Evolutionary conservation across 2,797 vertebrate genomes (phyloP), one percentile per base, ranked within the genome.

Genomic region (Pristis pectinata): DNA sequence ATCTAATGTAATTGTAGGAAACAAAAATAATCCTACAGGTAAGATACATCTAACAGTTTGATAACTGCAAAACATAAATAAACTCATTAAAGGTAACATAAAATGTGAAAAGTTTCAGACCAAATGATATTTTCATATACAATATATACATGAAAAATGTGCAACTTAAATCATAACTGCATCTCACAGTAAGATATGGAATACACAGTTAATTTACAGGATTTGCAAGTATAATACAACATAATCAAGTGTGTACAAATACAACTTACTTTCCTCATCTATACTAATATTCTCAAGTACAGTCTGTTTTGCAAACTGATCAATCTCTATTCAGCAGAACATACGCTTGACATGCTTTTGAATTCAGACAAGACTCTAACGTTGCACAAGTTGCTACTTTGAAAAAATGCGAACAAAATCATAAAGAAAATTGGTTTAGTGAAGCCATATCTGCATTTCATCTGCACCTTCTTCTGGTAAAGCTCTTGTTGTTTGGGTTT

Each of bases 21-120:
- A 94, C 67, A 94, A 94, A 53, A 93, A 93, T 49, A 72, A 74
- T 93, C 44, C 67, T 41, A 91, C 19, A 96, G 97, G 96, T 96
- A 95, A 95, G 96, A 95, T 96, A 95, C 96, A 97, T 96, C 96
- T 96, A 96, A 96, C 96, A 96, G 44, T 97, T 97, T 96, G 96
- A 98, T 98, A 97, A 97, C 97, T 97, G 97, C 96, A 89, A 97
- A 97, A 95, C 96, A 96, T n/a, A 97, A 98, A 98, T 98, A 97
- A 97, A 97, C 97, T 96, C 96, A 96, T 97, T 97, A 96, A 96
- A 97, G 97, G 96, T 97, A 97, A 97, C 96, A 95, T 96, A 97
- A 97, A 95, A 94, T 56, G 95, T 95, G 95, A 92, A 92, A 27
- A 17, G 41, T n/a, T 94, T 76, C 30, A 24, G 92, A 94, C 30